Base-by-base conservation (phyloP, 2,888 invertebrate genomes). In the Papilio protenor region DNA sequence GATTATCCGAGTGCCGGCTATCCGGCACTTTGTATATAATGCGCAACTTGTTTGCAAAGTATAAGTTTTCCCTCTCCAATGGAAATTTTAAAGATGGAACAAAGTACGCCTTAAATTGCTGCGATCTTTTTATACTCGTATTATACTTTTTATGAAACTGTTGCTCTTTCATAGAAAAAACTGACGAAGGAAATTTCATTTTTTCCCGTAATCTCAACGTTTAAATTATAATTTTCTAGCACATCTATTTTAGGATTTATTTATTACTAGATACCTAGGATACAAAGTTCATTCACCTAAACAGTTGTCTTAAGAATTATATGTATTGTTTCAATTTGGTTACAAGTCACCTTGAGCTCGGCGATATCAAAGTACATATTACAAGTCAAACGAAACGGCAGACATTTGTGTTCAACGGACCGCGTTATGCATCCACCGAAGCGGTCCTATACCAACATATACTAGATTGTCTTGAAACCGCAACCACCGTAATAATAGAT, bases 41-140 rank as follows among this genome's bases (percentile, higher is more conserved):
- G 59, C 47, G 69, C 23, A 47, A 76, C 45, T 70, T 61, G 49
- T 21, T 76, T 76, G 45, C 21, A 59, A 76, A 70, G 12, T 21
- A 59, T 40, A 55, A 76, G 40, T 45, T 70, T 76, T 70, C 70
- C 47, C 75, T 59, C 47, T 70, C 23, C 70, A 55, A 70, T 76
- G 70, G 23, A 59, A 70, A 70, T 45, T 55, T 75, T 69, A 45
- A 70, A 55, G 47, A 59, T 59, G 47, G 45, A 57, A 57, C 55
- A 70, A 76, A 47, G 45, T 59, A 18, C 70, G 18, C 47, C 57
- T 59, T 59, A 76, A 76, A 70, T 70, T 12, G 40, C 47, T n/a
- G 16, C 59, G 33, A 59, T 59, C 18, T 33, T 70, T 49, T 57
- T 66, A 55, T 55, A 16, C 45, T 59, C 18, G 21, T 70, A 33